phyloP scores from a whole-genome alignment of 2,888 invertebrate genomes.

The Prosopocoilus inquinatus region DNA sequence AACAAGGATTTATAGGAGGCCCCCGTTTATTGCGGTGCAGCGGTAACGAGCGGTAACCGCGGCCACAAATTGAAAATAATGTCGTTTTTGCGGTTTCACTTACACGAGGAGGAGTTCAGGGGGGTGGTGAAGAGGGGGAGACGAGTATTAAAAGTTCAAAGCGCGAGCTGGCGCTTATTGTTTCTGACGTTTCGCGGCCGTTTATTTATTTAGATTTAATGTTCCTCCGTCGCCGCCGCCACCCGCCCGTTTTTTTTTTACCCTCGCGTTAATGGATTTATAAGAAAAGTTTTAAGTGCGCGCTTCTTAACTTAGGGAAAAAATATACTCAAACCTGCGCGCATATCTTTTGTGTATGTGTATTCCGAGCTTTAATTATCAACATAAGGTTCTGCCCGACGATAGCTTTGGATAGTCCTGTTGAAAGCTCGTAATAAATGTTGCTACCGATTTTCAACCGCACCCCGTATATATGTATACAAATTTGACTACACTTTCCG shows the following conservation, averaged over 20 bases:
- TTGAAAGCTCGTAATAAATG: no score
- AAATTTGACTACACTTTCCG: no score
- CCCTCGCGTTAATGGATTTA: slow-evolving; percentile 32
- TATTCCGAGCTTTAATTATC: no score
- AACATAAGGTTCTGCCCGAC: no score
- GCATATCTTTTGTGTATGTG: no score
- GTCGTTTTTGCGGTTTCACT: slow-evolving; percentile 37
- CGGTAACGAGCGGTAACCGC: slow-evolving; percentile 35
- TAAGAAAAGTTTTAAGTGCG: slow-evolving; percentile 27
- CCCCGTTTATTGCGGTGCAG: slow-evolving; percentile 38
- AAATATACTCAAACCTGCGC: not conserved
- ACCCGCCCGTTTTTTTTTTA: slow-evolving; percentile 16
- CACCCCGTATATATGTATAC: no score
- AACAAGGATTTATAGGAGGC: slow-evolving; percentile 39
- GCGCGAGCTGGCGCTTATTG: slow-evolving; percentile 38
- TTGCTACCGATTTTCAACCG: no score
- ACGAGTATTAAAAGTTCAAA: slow-evolving; percentile 34
- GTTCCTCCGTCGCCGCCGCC: slow-evolving; percentile 29
- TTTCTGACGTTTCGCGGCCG: slow-evolving; percentile 37
- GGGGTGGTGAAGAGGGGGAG: no score
- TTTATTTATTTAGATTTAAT: slow-evolving; percentile 43
- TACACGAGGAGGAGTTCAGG: slow-evolving; percentile 18
- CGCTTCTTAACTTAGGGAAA: not conserved
- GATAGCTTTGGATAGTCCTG: no score
- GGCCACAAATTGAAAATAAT: slow-evolving; percentile 46